phyloP scores from a whole-genome alignment of 2,797 vertebrate species.

The Myotis vivesi region DNA sequence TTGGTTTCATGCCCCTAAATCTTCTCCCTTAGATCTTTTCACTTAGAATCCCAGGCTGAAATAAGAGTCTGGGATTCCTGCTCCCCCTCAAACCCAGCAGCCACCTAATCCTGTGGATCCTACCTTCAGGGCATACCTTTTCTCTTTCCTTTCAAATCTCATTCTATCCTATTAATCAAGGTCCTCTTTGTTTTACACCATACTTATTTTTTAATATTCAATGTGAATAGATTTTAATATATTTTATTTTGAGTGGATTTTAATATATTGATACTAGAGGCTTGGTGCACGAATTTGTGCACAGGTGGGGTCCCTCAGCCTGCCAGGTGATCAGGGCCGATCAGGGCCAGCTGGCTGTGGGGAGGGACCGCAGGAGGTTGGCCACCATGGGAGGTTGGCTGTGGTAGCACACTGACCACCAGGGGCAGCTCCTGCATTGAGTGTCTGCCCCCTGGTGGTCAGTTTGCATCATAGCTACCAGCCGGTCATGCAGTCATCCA shows the following conservation, averaged over 20 bases:
- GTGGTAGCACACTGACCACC: too few relatives aligned
- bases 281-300: too few relatives aligned
- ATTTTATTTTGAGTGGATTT: background rate
- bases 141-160: constrained; percentile 19
- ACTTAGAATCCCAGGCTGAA: background rate
- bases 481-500: too few relatives aligned
- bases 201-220: background rate
- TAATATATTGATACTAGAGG: background rate
- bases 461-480: too few relatives aligned
- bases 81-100: background rate
- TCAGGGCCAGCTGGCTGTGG: too few relatives aligned
- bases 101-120: background rate
- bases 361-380: too few relatives aligned
- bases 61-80: background rate
- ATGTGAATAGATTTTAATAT: background rate
- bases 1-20: background rate
- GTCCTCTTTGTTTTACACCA: background rate
- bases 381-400: too few relatives aligned
- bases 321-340: too few relatives aligned
- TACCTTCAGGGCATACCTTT: background rate
- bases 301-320: too few relatives aligned
- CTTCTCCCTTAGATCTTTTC: too few relatives aligned
- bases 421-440: too few relatives aligned
- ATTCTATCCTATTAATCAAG: background rate
- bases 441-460: too few relatives aligned